Base-by-base conservation (phyloP, 2,888 invertebrate genomes). In the Drepana falcataria region DNA sequence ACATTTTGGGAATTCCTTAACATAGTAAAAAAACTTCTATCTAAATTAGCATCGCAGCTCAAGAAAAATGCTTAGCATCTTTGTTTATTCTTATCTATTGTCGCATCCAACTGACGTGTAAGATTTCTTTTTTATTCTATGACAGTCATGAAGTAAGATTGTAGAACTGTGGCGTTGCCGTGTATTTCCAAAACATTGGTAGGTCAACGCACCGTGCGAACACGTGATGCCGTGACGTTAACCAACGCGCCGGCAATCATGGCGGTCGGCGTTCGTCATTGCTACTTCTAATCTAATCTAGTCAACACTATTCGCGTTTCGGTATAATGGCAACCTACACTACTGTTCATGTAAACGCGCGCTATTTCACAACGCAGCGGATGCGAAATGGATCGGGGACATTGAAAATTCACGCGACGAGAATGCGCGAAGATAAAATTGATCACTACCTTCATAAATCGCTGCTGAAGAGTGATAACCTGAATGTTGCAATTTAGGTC, bases 221-320 rank as follows among this genome's bases (percentile, higher is more conserved):
- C 87, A 87, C 87, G 89, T 90, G 90, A 90, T 75, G 61, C 70
- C 71, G 74, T 86, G 85, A 85, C 85, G 87, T 74, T 69, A 71
- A 69, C 69, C 63, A 65, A 57, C 62, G 68, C 62, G 68, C 65
- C 59, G 72, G 66, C 75, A 69, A 76, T 79, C 71, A 74, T 73
- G 73, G 73, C 73, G 67, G 68, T 71, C 77, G 73, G 73, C 73
- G 67, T 68, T 71, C 77, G 74, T 73, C 77, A 76, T 78, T 71
- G 67, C 63, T 63, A 65, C 71, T 69, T 69, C 72, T 74, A 79
- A 79, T 78, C 76, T 78, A 73, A 80, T 80, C 77, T 77, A 65
- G 59, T 58, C 70, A 64, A 66, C 67, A 66, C 66, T 68, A 67
- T 59, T 55, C 56, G 59, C 64, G 64, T 57, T 65, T 73, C 60